These are phyloP conservation scores for Chionoecetes opilio DNA, from an alignment of 1,140 invertebrate species.

Conservation along the genomic window DNA sequence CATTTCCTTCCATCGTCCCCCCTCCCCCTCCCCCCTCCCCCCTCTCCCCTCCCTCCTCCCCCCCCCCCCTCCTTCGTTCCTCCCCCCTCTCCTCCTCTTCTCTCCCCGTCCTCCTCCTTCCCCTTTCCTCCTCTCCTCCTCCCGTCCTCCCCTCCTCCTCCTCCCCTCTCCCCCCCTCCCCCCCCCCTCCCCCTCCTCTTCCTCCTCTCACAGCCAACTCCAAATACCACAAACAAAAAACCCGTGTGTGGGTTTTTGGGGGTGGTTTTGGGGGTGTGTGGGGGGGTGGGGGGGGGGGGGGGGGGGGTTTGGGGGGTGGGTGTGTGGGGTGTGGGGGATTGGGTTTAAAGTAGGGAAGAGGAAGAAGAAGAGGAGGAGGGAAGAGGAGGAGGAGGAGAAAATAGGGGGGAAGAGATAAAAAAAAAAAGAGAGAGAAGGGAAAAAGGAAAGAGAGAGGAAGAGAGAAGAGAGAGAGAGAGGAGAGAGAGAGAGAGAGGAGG, in stretches of 20 bases:
- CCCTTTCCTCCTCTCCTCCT: too few species aligned
- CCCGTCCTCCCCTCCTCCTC: neutral
- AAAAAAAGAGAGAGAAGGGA: neutral
- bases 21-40: constrained; percentile 39
- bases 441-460: constrained; percentile 12
- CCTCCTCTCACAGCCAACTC: too few species aligned
- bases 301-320: too few species aligned
- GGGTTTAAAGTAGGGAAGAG: neutral
- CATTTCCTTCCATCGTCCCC: neutral
- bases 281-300: too few species aligned
- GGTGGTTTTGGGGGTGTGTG: too few species aligned
- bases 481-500: constrained; percentile 16
- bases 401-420: neutral
- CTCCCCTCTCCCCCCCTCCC: neutral
- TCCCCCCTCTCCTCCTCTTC: neutral
- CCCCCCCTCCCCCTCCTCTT: neutral
- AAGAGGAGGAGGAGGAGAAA: neutral
- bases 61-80: neutral
- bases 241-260: too few species aligned
- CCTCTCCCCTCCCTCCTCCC: constrained; percentile 41
- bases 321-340: neutral
- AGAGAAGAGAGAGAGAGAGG: neutral
- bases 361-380: neutral
- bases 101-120: too few species aligned
- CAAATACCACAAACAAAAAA: too few species aligned